Percentiles rank a stretch among this genome's conserved stretches.
These are phyloP conservation scores for Acanthosoma haemorrhoidale DNA, from an alignment of 2,888 invertebrate genomes.

Conservation along the genomic window DNA sequence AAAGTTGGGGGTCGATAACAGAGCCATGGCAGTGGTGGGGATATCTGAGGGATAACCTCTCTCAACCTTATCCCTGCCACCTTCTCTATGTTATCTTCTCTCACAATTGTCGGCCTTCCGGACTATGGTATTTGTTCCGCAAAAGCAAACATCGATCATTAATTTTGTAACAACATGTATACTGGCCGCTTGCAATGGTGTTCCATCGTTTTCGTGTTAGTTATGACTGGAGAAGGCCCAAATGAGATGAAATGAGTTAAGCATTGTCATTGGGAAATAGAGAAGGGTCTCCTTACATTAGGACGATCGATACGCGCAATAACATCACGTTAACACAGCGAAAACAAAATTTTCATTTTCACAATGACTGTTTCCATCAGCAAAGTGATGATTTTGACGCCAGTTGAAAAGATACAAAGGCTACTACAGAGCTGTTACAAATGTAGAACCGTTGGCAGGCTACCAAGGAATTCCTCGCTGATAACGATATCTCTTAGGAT, in stretches of 20 bases:
- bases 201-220: neutral
- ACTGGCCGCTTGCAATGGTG: too few relatives aligned
- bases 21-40: constrained; percentile 25
- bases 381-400: neutral
- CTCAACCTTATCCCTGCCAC: constrained; percentile 12
- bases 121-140: too few relatives aligned
- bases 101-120: neutral
- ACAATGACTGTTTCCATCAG: too few relatives aligned
- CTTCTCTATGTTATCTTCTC: neutral
- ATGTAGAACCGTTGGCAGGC: constrained; percentile 21
- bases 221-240: neutral
- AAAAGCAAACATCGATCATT: too few relatives aligned
- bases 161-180: too few relatives aligned
- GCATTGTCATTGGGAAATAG: neutral
- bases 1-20: constrained; percentile 31
- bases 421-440: constrained; percentile 19
- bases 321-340: too few relatives aligned
- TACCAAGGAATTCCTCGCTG: constrained; percentile 25
- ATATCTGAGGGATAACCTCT: constrained; percentile 20
- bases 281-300: too few relatives aligned
- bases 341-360: too few relatives aligned
- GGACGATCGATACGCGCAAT: too few relatives aligned
- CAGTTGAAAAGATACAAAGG: constrained; percentile 7
- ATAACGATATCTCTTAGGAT: constrained; percentile 13
- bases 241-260: neutral